Base-by-base conservation (phyloP, 2,113 vertebrate species). In the Agelaius phoeniceus region DNA sequence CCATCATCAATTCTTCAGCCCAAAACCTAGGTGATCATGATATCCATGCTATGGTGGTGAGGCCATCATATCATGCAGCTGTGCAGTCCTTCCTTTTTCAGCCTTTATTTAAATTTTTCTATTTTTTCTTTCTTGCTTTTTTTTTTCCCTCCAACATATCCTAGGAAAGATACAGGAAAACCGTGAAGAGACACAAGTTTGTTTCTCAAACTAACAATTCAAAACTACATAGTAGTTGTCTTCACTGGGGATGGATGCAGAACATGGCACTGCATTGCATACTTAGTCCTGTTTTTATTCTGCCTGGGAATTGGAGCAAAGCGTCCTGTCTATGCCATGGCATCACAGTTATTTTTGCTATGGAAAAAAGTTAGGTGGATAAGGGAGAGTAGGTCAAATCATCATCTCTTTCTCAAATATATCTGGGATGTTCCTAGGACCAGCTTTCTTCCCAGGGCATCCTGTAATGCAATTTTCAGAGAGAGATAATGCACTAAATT, bases 1-100 rank as follows among this genome's bases (percentile, higher is more conserved):
- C 13, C 1, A 6, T 16, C 10, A 11, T 0, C 8, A 8, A 21
- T 9, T 5, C 6, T 71, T 37, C 46, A 49, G 6, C 3, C 30
- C 19, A 46, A 43, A 52, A 3, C 12, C 3, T 15, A 39, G 17
- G 8, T 67, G 17, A 13, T 27, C 2, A 4, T 3, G 1, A 9
- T 58, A 4, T 17, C 15, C 10, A 6, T 39, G 35, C 11, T 5
- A 20, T 9, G 3, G 11, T 1, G 1, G 16, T 27, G 19, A 35
- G 10, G 17, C 5, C 39, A 10, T 27, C 17, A 33, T n/a, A 24
- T 24, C 24, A n/a, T 16, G 18, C 16, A 71, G 18, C 4, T 92
- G 6, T 52, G 17, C 2, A 46, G 44, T 26, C 8, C 8, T 2
- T 6, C 6, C 3, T 43, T 41, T 69, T 48, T 23, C 15, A 54